phyloP scores from a whole-genome alignment of 1,140 invertebrate species.

The Drosophila suzukii region DNA sequence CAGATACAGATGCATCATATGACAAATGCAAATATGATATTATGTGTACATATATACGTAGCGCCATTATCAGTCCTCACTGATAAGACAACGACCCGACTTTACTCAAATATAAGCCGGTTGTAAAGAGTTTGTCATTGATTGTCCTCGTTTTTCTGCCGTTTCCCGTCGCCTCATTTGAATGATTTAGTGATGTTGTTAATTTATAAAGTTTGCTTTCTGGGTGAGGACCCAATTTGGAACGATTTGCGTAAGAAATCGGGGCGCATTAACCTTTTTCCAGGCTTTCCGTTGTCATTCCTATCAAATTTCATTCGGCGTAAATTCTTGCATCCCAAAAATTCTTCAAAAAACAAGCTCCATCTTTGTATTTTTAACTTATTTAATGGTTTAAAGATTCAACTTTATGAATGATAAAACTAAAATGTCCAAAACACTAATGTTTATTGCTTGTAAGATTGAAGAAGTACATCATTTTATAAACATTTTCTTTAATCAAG shows the following conservation, averaged over 20 bases:
- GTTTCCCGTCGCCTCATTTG: constrained; percentile 18
- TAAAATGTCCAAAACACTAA: too few species aligned
- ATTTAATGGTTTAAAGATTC: too few species aligned
- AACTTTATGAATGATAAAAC: too few species aligned
- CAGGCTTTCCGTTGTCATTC: background rate
- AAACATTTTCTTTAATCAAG: too few species aligned
- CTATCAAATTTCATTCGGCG: constrained; percentile 5
- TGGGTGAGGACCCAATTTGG: constrained; percentile 8
- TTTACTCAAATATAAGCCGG: constrained; percentile 25
- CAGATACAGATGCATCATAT: constrained; percentile 17
- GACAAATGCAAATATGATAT: constrained; percentile 30
- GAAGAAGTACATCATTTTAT: too few species aligned
- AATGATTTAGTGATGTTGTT: constrained; percentile 30
- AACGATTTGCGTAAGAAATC: constrained; percentile 36
- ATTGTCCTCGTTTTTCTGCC: constrained; percentile 11
- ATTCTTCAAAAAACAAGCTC: background rate
- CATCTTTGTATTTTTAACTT: background rate
- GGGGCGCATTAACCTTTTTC: constrained; percentile 21
- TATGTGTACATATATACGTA: background rate
- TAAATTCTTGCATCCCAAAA: background rate
- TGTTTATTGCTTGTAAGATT: too few species aligned
- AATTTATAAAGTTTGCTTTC: constrained; percentile 30
- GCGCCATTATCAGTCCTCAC: constrained; percentile 6
- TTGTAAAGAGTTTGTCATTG: constrained; percentile 23
- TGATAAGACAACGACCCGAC: constrained; percentile 37